A percentile compares a stretch with the other conserved stretches of the same genome.
phyloP scores from a whole-genome alignment of 2,113 vertebrate species.

The Rhegmatorhina hoffmannsi region DNA sequence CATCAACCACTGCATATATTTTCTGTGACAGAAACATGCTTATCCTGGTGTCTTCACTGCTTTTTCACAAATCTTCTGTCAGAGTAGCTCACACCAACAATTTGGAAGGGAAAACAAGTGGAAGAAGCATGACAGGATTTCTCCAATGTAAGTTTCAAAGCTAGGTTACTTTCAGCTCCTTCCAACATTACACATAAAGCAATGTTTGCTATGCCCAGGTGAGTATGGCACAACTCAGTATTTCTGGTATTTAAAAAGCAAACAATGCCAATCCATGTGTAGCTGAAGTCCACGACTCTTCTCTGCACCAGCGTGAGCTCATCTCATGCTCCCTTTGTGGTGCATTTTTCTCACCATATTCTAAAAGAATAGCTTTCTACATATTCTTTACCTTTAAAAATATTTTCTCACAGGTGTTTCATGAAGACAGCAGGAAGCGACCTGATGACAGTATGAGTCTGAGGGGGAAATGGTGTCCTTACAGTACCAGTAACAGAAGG shows the following conservation, averaged over 20 bases:
- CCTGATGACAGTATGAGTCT: neutral
- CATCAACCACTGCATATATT: neutral
- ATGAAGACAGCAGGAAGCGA: accelerated
- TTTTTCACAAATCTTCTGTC: neutral
- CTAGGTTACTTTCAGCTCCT: neutral
- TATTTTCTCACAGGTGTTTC: neutral
- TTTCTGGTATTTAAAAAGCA: neutral
- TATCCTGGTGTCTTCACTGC: neutral
- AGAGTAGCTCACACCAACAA: neutral
- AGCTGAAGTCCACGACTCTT: neutral
- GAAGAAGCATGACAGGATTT: neutral
- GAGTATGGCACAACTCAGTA: neutral
- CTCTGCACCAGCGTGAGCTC: neutral
- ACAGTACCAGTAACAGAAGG: neutral
- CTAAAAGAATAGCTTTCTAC: neutral
- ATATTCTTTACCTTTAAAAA: neutral
- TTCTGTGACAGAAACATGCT: neutral
- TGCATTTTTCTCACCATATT: neutral
- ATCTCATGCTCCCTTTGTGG: neutral
- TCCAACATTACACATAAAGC: neutral
- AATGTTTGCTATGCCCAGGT: neutral
- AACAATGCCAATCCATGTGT: accelerated
- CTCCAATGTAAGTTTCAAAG: neutral
- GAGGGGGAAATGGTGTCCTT: neutral
- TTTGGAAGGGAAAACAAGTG: neutral